Evolutionary conservation across 1,140 invertebrate species (phyloP).

Genomic region (Oedothorax gibbosus): DNA sequence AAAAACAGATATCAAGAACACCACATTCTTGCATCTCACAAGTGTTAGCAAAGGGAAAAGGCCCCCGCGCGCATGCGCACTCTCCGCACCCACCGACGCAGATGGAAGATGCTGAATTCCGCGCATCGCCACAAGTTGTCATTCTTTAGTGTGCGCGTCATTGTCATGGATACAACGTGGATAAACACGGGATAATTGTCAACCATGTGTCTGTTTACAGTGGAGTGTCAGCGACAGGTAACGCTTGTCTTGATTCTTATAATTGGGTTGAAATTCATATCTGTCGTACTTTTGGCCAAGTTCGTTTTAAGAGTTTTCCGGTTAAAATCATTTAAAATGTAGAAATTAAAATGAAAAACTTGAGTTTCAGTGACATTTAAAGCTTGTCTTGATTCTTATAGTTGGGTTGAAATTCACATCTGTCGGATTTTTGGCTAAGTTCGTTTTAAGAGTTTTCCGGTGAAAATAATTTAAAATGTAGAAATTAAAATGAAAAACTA

Average conservation of each 20-base stretch:
- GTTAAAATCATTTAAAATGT: too few species aligned
- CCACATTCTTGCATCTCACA: slow-evolving; percentile 7
- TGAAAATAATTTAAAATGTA: too few species aligned
- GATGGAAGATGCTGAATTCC: slow-evolving; percentile 24
- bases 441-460: too few species aligned
- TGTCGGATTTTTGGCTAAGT: too few species aligned
- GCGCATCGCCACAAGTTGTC: slow-evolving; percentile 13
- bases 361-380: neutral
- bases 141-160: slow-evolving; percentile 1
- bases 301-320: too few species aligned
- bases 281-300: too few species aligned
- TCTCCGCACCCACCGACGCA: slow-evolving; percentile 50
- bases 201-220: slow-evolving; percentile 15
- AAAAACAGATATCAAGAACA: too few species aligned
- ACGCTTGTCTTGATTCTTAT: neutral
- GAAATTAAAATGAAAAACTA: too few species aligned
- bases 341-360: too few species aligned
- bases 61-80: slow-evolving; percentile 48
- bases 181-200: neutral
- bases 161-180: slow-evolving; percentile 6
- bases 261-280: too few species aligned
- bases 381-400: neutral
- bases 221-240: neutral
- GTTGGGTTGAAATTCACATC: too few species aligned
- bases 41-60: slow-evolving; percentile 44